Conservation (phyloP, 2,113 vertebrate species). For the Ranitomeya imitator region DNA sequence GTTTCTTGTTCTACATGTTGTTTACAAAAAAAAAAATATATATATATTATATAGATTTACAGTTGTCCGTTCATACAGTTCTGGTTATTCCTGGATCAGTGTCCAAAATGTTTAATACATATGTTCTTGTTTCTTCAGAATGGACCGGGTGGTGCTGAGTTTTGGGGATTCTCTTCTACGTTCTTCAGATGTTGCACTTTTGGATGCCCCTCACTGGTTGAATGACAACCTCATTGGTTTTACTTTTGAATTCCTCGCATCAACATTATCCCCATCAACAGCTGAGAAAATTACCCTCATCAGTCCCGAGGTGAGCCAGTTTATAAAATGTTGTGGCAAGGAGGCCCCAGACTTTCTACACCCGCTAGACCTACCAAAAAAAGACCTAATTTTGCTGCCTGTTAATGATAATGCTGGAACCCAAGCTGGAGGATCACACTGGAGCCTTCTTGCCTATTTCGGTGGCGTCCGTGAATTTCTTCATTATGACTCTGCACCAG, state of each 20-base stretch:
- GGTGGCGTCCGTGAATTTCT: constrained; percentile 79
- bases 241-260: constrained; percentile 90
- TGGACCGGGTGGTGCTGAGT: constrained; percentile 94
- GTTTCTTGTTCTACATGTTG: too few relatives aligned
- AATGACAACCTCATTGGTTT: constrained; percentile 96
- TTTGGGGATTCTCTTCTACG: constrained; percentile 93
- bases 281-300: constrained; percentile 79
- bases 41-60: too few relatives aligned
- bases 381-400: constrained; percentile 85
- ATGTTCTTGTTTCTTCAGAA: constrained; percentile 61
- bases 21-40: too few relatives aligned
- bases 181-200: constrained; percentile 84
- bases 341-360: constrained; percentile 89
- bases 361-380: constrained; percentile 79
- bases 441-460: constrained; percentile 92
- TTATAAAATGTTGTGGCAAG: constrained; percentile 89
- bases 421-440: constrained; percentile 89
- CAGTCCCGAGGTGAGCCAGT: constrained; percentile 94
- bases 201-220: constrained; percentile 93
- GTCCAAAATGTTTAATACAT: not conserved
- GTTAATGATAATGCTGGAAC: constrained; percentile 94
- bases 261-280: constrained; percentile 78
- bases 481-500: constrained; percentile 93
- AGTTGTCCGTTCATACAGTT: not conserved
- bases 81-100: not conserved